Evolutionary conservation across 2,113 vertebrate species (phyloP).

Genomic region (Plestiodon gilberti): DNA sequence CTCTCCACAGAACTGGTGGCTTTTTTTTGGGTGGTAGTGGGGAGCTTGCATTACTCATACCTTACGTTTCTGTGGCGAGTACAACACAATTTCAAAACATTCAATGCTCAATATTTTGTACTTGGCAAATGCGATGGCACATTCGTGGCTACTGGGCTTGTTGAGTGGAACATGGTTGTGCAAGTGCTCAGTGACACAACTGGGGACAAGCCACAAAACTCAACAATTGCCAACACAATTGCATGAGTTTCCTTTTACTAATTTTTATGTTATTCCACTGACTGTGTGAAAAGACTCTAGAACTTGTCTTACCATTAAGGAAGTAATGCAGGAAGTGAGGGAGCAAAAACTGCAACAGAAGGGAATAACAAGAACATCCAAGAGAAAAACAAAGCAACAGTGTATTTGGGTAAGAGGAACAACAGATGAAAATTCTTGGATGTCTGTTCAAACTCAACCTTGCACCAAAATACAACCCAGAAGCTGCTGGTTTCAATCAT

Average conservation of each 20-base stretch:
- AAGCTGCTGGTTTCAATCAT: not conserved
- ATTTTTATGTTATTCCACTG: not conserved
- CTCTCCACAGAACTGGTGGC: not conserved
- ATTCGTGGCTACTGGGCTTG: not conserved
- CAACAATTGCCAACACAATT: not conserved
- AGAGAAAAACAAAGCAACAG: not conserved
- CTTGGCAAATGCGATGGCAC: not conserved
- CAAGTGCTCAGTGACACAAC: not conserved
- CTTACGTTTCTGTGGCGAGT: not conserved
- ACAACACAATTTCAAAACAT: not conserved
- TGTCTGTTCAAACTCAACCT: constrained; percentile 7
- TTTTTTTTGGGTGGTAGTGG: not conserved
- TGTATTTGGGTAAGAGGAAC: not conserved
- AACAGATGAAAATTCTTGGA: not conserved
- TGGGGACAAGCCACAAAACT: not conserved
- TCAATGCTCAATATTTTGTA: not conserved
- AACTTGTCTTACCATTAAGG: not conserved
- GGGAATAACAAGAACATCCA: not conserved
- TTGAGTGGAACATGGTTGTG: not conserved
- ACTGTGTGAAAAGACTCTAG: not conserved
- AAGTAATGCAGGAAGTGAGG: not conserved
- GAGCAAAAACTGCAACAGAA: not conserved
- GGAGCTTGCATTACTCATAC: not conserved
- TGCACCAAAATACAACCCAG: not conserved
- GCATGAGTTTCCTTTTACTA: too few species aligned